Evolutionary conservation across 2,113 vertebrate genomes (phyloP).

Genomic region (Lampris megalopsis): DNA sequence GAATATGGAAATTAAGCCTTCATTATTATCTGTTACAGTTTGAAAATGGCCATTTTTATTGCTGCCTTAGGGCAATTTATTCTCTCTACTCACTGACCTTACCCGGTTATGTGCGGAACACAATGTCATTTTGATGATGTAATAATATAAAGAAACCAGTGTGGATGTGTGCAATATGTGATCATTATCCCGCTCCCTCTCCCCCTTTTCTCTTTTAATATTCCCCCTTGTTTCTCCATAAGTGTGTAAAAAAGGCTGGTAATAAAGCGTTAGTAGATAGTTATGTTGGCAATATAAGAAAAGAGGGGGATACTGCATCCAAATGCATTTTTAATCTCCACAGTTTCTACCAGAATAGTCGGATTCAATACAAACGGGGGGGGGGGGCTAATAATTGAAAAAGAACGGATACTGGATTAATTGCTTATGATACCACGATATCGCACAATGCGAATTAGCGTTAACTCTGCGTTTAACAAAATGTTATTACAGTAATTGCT

Average conservation of each 20-base stretch:
- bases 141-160: constrained; percentile 52
- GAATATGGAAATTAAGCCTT: constrained; percentile 67
- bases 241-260: constrained; percentile 40
- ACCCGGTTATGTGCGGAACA: constrained; percentile 39
- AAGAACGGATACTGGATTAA: constrained; percentile 50
- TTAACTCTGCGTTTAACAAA: constrained; percentile 57
- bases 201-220: constrained; percentile 28
- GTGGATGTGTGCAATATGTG: constrained; percentile 38
- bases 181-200: constrained; percentile 54
- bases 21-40: constrained; percentile 64
- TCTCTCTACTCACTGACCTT: constrained; percentile 58
- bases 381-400: constrained; percentile 24
- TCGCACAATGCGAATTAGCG: constrained; percentile 58
- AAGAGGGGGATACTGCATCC: constrained; percentile 46
- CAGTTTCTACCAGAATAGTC: constrained; percentile 50
- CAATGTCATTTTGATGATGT: constrained; percentile 62
- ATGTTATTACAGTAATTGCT: constrained; percentile 65
- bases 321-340: constrained; percentile 65
- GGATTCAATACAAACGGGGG: constrained; percentile 48
- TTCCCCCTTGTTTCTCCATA: constrained; percentile 29
- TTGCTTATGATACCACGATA: constrained; percentile 54
- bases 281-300: constrained; percentile 49
- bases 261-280: constrained; percentile 63
- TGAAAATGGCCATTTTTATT: constrained; percentile 64
- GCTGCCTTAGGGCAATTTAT: constrained; percentile 47